Evolutionary conservation across 2,888 invertebrate genomes (phyloP), one percentile per base, ranked within the genome.

Genomic region (Geophilus truncorum): DNA sequence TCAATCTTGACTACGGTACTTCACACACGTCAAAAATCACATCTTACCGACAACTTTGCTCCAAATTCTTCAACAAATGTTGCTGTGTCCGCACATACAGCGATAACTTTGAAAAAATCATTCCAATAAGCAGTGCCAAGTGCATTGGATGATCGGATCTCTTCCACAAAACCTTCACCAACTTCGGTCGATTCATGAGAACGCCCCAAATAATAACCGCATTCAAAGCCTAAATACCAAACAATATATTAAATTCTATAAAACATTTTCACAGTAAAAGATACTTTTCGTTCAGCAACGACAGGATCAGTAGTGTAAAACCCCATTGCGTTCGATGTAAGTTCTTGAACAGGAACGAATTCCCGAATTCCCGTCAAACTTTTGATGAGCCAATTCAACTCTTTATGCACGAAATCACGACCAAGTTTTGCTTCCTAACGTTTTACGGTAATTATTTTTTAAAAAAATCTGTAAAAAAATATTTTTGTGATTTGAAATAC

Each of bases 71-170:
- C 30, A 83, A 82, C 45, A 85, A 82, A 81, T 86, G 85, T 0
- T 23, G 25, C n/a, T 84, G 81, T 77, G 86, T 86, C 80, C 84
- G 83, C 62, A 85, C 85, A 80, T 84, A 84, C 32, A 84, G 84
- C 45, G 85, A 83, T 28, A 86, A 83, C 77, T 84, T 83, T 81
- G 84, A 84, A 80, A 84, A 84, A 32, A 86, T 84, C 81, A 85
- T 84, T 80, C 86, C 86, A 81, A 86, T 84, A 15, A 87, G 84
- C 2, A 87, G 83, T 23, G 86, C 86, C 40, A 86, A 82, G 32
- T 86, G 86, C 34, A 87, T 85, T 0, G 87, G 87, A 78, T 87
- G 85, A 51, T 86, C 86, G 36, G 86, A 85, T 40, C 85, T 83
- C 79, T 85, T 85, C 86, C 86, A 87, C 21, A 87, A 81, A 10